Evolutionary conservation across 2,113 vertebrate species (phyloP).

Genomic region (Peromyscus californicus): DNA sequence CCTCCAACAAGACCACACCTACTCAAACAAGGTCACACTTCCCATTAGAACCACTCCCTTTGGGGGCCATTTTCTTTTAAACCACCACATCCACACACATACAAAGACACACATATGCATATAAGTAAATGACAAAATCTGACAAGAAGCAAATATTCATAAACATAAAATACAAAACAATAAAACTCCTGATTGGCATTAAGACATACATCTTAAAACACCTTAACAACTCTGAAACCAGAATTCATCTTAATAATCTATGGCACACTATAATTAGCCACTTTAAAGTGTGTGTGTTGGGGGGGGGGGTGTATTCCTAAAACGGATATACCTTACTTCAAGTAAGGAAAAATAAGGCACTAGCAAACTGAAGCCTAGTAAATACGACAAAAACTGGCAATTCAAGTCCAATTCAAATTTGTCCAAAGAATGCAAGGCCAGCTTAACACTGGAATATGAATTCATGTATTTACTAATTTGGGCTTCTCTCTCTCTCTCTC

Average conservation of each 20-base stretch:
- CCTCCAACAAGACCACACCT: not conserved
- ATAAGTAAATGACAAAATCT: not conserved
- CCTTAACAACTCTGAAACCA: conserved; percentile 44
- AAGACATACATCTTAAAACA: not conserved
- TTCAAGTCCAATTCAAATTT: conserved; percentile 16
- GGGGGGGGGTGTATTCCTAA: not conserved
- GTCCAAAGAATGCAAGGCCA: conserved; percentile 30
- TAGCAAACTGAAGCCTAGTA: not conserved
- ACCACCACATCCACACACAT: not conserved
- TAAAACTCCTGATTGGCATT: not conserved
- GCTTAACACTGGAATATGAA: conserved; percentile 50
- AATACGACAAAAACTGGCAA: conserved; percentile 7
- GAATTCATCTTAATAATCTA: not conserved
- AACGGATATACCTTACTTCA: not conserved
- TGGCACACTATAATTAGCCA: not conserved
- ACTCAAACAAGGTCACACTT: not conserved
- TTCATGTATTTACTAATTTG: conserved; percentile 7
- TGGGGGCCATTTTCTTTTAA: not conserved
- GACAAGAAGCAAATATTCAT: not conserved
- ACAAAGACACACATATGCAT: not conserved
- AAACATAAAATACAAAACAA: not conserved
- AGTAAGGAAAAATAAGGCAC: not conserved
- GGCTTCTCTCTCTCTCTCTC: not conserved
- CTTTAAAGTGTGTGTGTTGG: not conserved
- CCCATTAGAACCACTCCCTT: not conserved